Evolutionary conservation across 2,113 vertebrate species (phyloP).

Genomic region (Pontoporia blainvillei): DNA sequence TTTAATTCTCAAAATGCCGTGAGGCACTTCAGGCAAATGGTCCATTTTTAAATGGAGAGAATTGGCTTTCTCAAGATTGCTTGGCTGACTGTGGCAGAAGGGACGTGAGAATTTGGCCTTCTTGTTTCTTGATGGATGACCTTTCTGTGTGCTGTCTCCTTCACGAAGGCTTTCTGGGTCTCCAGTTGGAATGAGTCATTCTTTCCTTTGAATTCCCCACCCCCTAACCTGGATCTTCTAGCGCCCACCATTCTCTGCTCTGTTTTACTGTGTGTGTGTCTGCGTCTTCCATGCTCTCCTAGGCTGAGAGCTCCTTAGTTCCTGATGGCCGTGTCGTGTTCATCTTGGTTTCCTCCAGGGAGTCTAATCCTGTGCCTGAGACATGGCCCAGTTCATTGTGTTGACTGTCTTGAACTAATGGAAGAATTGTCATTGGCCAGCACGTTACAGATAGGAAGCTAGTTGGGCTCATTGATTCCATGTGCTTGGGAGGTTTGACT

Average conservation of each 20-base stretch:
- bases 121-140: accelerated
- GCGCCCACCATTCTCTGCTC: background rate
- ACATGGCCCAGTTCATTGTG: background rate
- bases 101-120: background rate
- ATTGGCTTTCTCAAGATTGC: background rate
- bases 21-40: background rate
- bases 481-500: background rate
- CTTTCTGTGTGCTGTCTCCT: background rate
- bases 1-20: slow-evolving; percentile 3
- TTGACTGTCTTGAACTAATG: background rate
- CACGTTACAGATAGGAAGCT: background rate
- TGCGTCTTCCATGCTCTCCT: background rate
- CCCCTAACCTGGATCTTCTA: background rate
- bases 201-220: background rate
- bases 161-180: background rate
- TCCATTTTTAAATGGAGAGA: background rate
- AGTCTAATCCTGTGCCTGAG: background rate
- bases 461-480: background rate
- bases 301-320: background rate
- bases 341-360: background rate
- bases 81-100: background rate
- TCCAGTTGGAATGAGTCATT: background rate
- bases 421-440: background rate
- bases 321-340: background rate
- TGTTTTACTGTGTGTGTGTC: background rate